Percentiles rank a stretch among this genome's conserved stretches.
Evolutionary conservation across 1,140 invertebrate genomes (phyloP).

Genomic region (Lutraria rhynchaena): DNA sequence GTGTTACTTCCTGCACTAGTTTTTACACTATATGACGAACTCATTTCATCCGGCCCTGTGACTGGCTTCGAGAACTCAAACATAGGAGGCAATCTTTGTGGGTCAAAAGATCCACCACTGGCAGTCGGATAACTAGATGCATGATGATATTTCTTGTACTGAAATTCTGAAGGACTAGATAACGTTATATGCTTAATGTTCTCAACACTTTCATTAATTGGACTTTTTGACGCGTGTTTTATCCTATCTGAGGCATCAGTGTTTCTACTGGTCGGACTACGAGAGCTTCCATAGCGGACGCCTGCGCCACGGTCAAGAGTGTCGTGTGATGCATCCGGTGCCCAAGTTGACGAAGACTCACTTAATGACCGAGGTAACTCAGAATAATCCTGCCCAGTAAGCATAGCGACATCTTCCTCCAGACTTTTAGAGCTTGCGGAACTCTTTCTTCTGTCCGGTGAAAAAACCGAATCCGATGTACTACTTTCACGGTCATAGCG

Average conservation of each 20-base stretch:
- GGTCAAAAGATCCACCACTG: slow-evolving; percentile 9
- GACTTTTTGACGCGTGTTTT: slow-evolving; percentile 50
- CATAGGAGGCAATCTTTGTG: slow-evolving; percentile 35
- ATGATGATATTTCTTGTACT: slow-evolving; percentile 50
- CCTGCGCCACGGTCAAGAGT: slow-evolving; percentile 5
- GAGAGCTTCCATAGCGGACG: not conserved
- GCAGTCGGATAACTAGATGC: not conserved
- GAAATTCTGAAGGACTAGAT: slow-evolving; percentile 55
- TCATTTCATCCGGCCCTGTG: not conserved
- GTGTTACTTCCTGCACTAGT: not conserved
- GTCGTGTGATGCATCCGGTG: slow-evolving; percentile 30
- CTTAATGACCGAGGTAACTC: slow-evolving; percentile 40
- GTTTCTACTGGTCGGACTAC: slow-evolving; percentile 33
- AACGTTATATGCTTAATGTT: slow-evolving; percentile 46
- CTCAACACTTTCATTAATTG: slow-evolving; percentile 41
- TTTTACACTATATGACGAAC: slow-evolving; percentile 25
- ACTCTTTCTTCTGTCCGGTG: slow-evolving; percentile 51
- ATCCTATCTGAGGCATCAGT: slow-evolving; percentile 4
- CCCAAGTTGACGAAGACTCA: slow-evolving; percentile 46
- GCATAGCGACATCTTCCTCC: slow-evolving; percentile 45
- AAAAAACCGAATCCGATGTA: slow-evolving; percentile 56
- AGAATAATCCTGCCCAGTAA: slow-evolving; percentile 51
- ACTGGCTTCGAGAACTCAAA: slow-evolving; percentile 38
- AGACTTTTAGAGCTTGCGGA: slow-evolving; percentile 51
- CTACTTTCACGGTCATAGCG: slow-evolving; percentile 49